phyloP scores from a whole-genome alignment of 1,140 invertebrate genomes.

The Eriosoma lanigerum region DNA sequence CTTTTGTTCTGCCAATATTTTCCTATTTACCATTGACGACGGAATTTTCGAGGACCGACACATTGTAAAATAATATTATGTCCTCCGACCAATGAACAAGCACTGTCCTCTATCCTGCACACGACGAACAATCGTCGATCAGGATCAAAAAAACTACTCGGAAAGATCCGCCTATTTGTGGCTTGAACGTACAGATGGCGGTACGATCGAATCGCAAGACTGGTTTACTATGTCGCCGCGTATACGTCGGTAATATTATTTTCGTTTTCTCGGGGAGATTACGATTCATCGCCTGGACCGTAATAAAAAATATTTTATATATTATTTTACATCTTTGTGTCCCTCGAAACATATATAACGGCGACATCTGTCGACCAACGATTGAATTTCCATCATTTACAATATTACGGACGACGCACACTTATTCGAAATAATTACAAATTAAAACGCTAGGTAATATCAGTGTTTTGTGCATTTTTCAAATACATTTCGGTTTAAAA shows the following conservation, averaged over 20 bases:
- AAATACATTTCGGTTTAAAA: too few relatives aligned
- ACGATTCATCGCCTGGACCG: too few relatives aligned
- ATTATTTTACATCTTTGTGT: not conserved
- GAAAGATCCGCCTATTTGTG: not conserved
- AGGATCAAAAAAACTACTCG: too few relatives aligned
- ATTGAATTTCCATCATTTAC: not conserved
- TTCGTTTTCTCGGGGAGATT: not conserved
- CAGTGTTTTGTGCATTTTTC: not conserved
- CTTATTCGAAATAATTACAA: conserved; percentile 5
- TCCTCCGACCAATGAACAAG: not conserved
- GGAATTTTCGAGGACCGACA: too few relatives aligned
- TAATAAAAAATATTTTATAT: not conserved
- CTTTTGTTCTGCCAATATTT: too few relatives aligned
- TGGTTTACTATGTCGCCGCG: not conserved
- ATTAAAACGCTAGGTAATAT: conserved; percentile 26
- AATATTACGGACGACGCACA: too few relatives aligned
- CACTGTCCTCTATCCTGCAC: not conserved
- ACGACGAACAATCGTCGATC: not conserved
- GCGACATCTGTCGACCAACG: conserved; percentile 26
- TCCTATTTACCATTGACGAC: too few relatives aligned
- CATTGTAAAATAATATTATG: too few relatives aligned
- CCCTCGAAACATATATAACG: not conserved
- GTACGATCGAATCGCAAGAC: not conserved
- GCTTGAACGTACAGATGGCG: conserved; percentile 1
- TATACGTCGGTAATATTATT: not conserved